Conservation (phyloP, 2,113 vertebrate genomes). For the Phainopepla nitens region DNA sequence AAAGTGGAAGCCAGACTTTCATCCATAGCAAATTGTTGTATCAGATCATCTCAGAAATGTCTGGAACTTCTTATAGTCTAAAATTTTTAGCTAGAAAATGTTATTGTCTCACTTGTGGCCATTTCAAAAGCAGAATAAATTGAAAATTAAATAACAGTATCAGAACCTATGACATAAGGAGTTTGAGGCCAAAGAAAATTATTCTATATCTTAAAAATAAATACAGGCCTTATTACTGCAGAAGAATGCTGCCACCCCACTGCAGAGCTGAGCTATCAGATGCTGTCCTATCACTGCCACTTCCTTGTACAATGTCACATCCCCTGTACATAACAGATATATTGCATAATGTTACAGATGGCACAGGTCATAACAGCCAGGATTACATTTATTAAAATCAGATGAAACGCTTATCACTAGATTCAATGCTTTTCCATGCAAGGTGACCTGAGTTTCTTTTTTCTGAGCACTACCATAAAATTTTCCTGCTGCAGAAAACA, state of each 20-base stretch:
- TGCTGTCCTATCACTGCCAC: neutral
- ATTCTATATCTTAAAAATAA: neutral
- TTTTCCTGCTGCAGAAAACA: neutral
- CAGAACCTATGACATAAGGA: neutral
- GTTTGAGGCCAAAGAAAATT: neutral
- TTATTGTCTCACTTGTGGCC: neutral
- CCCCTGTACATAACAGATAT: neutral
- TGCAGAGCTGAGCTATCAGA: neutral
- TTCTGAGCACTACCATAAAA: neutral
- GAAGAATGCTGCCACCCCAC: neutral
- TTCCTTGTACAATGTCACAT: neutral
- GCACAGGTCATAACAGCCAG: constrained; percentile 9
- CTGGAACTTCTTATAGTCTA: neutral
- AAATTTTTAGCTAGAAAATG: neutral
- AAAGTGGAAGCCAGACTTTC: neutral
- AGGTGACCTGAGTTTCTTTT: constrained; percentile 28
- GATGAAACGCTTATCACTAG: constrained; percentile 23
- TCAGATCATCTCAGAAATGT: neutral
- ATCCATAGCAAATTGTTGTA: neutral
- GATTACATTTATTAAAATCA: constrained; percentile 50
- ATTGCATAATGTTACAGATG: constrained; percentile 64
- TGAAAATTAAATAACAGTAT: neutral
- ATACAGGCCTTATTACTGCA: neutral
- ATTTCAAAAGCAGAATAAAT: neutral
- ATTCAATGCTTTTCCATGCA: neutral